Evolutionary conservation across 2,797 vertebrate species (phyloP).

Genomic region (Merluccius polli): DNA sequence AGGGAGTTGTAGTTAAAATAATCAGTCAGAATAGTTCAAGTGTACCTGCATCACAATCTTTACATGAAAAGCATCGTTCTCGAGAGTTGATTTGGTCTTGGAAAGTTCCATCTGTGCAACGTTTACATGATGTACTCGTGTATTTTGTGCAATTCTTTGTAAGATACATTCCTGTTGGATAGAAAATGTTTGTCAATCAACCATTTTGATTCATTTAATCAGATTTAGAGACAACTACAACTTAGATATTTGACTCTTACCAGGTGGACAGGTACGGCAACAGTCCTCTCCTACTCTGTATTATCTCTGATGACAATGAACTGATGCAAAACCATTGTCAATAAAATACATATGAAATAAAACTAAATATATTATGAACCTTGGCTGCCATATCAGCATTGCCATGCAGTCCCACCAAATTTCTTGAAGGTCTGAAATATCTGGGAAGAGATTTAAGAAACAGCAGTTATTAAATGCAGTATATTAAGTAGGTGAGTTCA

Average conservation of each 20-base stretch:
- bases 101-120: background rate
- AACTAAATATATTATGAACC: too few relatives aligned
- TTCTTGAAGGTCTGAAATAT: too few relatives aligned
- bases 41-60: background rate
- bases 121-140: background rate
- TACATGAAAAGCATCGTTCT: background rate
- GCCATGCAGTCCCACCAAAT: too few relatives aligned
- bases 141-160: background rate
- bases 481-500: too few relatives aligned
- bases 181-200: background rate
- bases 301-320: background rate
- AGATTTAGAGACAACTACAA: background rate
- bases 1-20: background rate
- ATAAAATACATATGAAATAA: too few relatives aligned
- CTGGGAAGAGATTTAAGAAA: too few relatives aligned
- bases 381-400: too few relatives aligned
- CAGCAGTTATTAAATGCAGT: too few relatives aligned
- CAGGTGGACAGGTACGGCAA: background rate
- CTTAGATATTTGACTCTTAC: background rate
- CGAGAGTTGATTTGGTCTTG: background rate
- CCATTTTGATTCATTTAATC: too few relatives aligned
- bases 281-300: background rate
- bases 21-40: background rate
- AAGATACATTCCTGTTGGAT: background rate
- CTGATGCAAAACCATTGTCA: too few relatives aligned